Conservation (phyloP, 2,888 invertebrate genomes). For the Laspeyria flexula region DNA sequence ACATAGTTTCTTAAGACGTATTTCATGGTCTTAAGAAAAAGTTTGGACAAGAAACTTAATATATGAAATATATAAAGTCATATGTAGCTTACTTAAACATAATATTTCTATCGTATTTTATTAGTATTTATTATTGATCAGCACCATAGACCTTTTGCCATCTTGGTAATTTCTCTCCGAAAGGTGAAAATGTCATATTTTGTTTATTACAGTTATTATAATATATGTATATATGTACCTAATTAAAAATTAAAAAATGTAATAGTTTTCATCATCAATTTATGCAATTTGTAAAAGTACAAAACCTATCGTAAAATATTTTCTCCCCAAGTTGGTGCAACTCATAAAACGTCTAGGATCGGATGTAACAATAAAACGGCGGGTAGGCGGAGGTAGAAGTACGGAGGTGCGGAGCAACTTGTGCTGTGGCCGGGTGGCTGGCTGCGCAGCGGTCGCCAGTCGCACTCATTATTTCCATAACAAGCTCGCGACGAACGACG, state of each 20-base stretch:
- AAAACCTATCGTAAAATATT: conserved; percentile 25
- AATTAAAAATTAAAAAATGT: no score
- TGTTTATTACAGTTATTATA: no score
- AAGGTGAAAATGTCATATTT: no score
- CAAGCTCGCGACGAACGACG: conserved; percentile 72
- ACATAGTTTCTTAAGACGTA: conserved; percentile 5
- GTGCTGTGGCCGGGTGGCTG: conserved; percentile 57
- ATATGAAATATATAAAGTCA: no score
- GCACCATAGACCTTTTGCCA: no score
- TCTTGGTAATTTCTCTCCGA: no score
- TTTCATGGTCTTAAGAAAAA: not conserved
- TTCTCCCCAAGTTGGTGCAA: conserved; percentile 54
- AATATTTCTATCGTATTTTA: no score
- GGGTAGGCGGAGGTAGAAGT: conserved; percentile 44
- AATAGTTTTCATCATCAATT: no score
- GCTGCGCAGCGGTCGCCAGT: conserved; percentile 62
- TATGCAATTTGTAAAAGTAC: no score
- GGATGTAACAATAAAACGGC: conserved; percentile 67
- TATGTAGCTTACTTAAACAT: no score
- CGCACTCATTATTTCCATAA: conserved; percentile 82
- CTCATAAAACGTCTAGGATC: conserved; percentile 57
- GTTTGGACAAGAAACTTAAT: not conserved
- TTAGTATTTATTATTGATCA: no score
- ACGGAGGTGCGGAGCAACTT: conserved; percentile 56
- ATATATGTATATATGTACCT: no score